Percentiles rank a stretch among this genome's conserved stretches.
Evolutionary conservation across 2,888 invertebrate species (phyloP).

Genomic region (Erebia ligea): DNA sequence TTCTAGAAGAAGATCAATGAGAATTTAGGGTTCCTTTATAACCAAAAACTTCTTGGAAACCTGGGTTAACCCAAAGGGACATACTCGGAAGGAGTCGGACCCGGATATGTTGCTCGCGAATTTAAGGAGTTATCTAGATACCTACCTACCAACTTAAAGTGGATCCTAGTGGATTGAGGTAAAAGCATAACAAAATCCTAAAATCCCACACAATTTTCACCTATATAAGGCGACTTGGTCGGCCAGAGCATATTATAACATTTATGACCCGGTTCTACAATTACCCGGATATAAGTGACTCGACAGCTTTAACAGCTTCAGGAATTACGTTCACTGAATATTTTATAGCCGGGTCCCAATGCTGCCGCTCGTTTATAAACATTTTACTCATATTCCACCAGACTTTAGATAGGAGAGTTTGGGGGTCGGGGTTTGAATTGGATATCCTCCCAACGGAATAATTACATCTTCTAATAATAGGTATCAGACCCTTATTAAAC

Average conservation of each 20-base stretch:
- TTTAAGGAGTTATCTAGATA: no score
- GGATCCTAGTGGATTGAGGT: no score
- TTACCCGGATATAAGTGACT: slow-evolving; percentile 59
- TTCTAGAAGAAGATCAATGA: no score
- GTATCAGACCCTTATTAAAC: no score
- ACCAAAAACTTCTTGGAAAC: no score
- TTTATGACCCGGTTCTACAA: neutral
- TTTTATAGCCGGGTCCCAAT: slow-evolving; percentile 53
- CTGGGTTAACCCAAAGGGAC: no score
- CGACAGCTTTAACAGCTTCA: slow-evolving; percentile 69
- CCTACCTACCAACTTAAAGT: no score
- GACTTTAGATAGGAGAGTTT: neutral
- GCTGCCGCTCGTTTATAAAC: neutral
- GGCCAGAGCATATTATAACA: neutral
- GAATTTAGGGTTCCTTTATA: no score
- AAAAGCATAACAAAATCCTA: neutral
- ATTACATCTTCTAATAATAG: neutral
- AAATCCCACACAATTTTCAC: neutral
- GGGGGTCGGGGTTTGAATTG: neutral
- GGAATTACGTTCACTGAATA: slow-evolving; percentile 67
- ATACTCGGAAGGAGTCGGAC: no score
- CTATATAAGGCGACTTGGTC: neutral
- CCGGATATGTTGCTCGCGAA: no score
- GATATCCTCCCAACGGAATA: neutral
- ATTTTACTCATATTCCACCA: slow-evolving; percentile 2